phyloP scores from a whole-genome alignment of 2,888 invertebrate genomes.

The Aelia acuminata region DNA sequence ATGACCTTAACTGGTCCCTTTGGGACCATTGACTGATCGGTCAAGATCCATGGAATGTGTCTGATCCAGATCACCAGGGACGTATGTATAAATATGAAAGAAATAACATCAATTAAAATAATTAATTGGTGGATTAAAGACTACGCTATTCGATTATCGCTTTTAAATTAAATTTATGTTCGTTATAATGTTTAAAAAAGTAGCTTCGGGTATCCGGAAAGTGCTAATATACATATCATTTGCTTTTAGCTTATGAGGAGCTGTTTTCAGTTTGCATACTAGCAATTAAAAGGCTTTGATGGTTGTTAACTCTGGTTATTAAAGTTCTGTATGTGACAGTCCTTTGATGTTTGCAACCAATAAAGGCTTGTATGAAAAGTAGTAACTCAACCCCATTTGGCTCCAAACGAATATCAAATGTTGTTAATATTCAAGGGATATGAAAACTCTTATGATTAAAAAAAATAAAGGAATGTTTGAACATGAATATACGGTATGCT shows the following conservation, averaged over 20 bases:
- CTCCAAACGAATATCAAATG: neutral
- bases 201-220: neutral
- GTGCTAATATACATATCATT: neutral
- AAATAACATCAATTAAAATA: too few relatives aligned
- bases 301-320: neutral
- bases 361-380: neutral
- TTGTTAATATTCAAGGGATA: too few relatives aligned
- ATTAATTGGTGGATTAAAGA: too few relatives aligned
- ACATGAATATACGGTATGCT: neutral
- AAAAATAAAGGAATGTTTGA: too few relatives aligned
- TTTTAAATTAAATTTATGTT: too few relatives aligned
- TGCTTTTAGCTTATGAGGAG: neutral
- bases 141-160: too few relatives aligned
- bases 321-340: neutral
- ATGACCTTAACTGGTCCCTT: too few relatives aligned
- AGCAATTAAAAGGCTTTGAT: neutral
- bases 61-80: too few relatives aligned
- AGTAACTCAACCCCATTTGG: neutral
- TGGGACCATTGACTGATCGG: too few relatives aligned
- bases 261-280: neutral
- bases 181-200: neutral
- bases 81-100: too few relatives aligned
- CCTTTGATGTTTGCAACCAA: conserved; percentile 1
- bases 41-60: too few relatives aligned
- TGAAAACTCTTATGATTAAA: too few relatives aligned